Evolutionary conservation across 2,113 vertebrate species (phyloP).

Genomic region (Dryoscopus gambensis): DNA sequence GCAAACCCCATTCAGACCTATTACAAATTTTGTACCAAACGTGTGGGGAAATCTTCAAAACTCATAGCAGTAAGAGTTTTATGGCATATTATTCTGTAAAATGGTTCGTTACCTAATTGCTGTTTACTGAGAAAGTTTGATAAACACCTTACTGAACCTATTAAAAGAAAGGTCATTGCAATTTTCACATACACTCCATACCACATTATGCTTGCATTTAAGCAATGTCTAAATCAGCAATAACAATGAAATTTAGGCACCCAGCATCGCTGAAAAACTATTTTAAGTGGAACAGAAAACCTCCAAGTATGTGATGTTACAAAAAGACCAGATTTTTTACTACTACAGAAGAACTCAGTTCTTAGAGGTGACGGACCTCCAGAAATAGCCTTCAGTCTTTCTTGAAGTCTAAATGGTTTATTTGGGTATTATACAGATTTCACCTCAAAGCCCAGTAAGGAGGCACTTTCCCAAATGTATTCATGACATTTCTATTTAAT

Average conservation of each 20-base stretch:
- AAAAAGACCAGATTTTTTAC: not conserved
- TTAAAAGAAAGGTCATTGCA: constrained; percentile 34
- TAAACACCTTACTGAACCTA: constrained; percentile 29
- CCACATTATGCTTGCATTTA: not conserved
- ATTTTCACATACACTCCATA: not conserved
- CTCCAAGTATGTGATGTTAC: not conserved
- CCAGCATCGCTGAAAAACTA: not conserved
- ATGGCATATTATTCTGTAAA: constrained; percentile 20
- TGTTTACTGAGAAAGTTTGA: constrained; percentile 28
- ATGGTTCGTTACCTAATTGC: constrained; percentile 34
- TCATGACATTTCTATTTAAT: not conserved
- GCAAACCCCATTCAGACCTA: constrained; percentile 7
- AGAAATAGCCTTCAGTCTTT: not conserved
- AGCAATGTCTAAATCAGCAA: constrained; percentile 6
- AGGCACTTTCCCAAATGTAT: not conserved
- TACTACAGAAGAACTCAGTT: not conserved
- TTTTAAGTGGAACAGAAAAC: not conserved
- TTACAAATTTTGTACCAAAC: not conserved
- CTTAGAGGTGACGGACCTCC: not conserved
- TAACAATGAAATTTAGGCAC: not conserved
- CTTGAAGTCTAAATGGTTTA: not conserved
- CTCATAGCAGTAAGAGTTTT: not conserved
- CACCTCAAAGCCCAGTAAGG: not conserved
- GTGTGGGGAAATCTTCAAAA: not conserved
- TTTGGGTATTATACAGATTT: not conserved